These are phyloP conservation scores for Lepus europaeus DNA, from an alignment of 2,113 vertebrate species.

Conservation along the genomic window DNA sequence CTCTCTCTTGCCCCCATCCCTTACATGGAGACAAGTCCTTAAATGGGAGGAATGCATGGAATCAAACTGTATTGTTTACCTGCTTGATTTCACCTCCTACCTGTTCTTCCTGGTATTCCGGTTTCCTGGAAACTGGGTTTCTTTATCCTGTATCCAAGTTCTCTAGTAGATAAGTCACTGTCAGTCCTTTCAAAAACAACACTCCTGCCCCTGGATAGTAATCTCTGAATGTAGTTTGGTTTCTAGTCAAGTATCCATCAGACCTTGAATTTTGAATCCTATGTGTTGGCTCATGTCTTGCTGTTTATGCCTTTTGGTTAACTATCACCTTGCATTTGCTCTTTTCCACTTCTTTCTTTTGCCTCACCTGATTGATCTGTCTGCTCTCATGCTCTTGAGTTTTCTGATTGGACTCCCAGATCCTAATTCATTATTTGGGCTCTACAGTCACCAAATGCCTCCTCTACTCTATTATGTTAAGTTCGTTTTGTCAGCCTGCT, in stretches of 20 bases:
- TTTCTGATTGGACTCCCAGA: neutral
- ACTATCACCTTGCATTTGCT: neutral
- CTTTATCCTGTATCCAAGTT: neutral
- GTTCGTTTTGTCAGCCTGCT: neutral
- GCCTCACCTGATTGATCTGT: neutral
- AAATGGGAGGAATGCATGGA: neutral
- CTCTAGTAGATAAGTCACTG: neutral
- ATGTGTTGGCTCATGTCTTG: neutral
- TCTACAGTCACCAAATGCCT: neutral
- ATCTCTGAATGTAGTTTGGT: neutral
- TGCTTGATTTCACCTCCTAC: neutral
- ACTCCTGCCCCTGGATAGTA: neutral
- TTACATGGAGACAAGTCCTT: neutral
- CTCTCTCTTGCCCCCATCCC: neutral
- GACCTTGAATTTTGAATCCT: neutral
- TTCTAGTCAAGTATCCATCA: neutral
- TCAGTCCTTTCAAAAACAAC: neutral
- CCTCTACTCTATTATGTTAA: neutral
- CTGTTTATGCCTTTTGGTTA: neutral
- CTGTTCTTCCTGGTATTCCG: neutral
- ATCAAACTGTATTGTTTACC: neutral
- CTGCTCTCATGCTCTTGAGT: neutral
- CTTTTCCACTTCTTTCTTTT: neutral
- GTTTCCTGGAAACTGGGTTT: neutral
- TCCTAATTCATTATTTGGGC: neutral